Evolutionary conservation across 2,797 vertebrate genomes (phyloP).

Genomic region (Phoxinus dragarum): DNA sequence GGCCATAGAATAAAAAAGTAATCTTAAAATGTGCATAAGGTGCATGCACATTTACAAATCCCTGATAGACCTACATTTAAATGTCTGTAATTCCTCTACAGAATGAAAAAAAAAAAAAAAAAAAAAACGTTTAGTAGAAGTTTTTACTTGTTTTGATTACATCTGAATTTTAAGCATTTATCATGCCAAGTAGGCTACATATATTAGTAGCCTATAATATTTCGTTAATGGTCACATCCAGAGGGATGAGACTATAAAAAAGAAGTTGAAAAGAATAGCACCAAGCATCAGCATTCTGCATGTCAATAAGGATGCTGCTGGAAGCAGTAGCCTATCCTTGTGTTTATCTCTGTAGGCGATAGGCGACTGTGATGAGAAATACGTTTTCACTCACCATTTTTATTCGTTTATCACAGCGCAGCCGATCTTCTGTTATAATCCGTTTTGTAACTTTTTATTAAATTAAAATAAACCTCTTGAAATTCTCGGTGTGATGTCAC

Average conservation of each 20-base stretch:
- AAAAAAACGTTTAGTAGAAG: neutral
- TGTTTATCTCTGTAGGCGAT: neutral
- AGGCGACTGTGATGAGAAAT: neutral
- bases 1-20: neutral
- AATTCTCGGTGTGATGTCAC: neutral
- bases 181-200: neutral
- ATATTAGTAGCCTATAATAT: neutral
- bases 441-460: neutral
- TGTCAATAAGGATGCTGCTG: conserved; percentile 24
- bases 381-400: conserved; percentile 43
- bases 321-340: neutral
- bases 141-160: neutral
- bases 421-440: conserved; percentile 10
- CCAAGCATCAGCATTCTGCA: neutral
- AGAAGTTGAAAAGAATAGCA: conserved; percentile 1
- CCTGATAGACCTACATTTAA: no score
- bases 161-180: neutral
- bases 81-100: neutral
- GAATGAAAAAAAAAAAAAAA: neutral
- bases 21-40: neutral
- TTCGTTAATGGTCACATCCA: neutral
- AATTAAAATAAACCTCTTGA: neutral
- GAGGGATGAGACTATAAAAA: neutral
- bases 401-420: conserved; percentile 23
- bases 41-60: neutral